Conservation (phyloP, 2,113 vertebrate species). For the Leucosticte australis region DNA sequence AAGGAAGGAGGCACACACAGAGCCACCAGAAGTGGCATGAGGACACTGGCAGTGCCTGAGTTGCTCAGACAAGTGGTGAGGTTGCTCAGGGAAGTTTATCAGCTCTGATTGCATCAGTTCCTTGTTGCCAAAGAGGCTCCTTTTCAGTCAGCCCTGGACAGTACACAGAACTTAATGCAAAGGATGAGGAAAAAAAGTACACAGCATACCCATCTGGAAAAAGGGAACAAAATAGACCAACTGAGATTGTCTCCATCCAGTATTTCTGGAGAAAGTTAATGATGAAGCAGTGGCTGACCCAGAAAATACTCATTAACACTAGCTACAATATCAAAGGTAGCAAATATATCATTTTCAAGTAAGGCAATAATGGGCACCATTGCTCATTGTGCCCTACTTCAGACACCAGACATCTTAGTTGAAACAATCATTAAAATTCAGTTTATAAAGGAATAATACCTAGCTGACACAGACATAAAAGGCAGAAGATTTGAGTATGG, state of each 20-base stretch:
- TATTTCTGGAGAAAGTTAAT: background rate
- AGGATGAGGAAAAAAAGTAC: background rate
- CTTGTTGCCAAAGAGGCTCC: background rate
- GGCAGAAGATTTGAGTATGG: background rate
- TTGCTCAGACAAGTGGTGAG: background rate
- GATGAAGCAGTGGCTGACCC: conserved; percentile 9
- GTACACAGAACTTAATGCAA: background rate
- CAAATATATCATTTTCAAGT: background rate
- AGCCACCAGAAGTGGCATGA: background rate
- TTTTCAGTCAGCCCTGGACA: background rate
- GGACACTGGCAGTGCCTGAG: background rate
- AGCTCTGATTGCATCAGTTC: background rate
- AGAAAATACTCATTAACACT: conserved; percentile 2
- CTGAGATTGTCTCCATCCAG: background rate
- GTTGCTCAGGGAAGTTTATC: background rate
- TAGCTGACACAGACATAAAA: background rate
- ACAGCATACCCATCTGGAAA: background rate
- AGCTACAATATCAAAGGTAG: background rate
- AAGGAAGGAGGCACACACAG: background rate
- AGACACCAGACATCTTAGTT: background rate
- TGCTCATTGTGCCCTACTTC: background rate
- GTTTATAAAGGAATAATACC: background rate
- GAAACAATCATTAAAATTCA: conserved; percentile 7
- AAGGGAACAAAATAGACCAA: background rate
- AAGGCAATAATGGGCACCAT: background rate